These are phyloP conservation scores for Diceros bicornis DNA, from an alignment of 2,797 vertebrate species.

Conservation along the genomic window DNA sequence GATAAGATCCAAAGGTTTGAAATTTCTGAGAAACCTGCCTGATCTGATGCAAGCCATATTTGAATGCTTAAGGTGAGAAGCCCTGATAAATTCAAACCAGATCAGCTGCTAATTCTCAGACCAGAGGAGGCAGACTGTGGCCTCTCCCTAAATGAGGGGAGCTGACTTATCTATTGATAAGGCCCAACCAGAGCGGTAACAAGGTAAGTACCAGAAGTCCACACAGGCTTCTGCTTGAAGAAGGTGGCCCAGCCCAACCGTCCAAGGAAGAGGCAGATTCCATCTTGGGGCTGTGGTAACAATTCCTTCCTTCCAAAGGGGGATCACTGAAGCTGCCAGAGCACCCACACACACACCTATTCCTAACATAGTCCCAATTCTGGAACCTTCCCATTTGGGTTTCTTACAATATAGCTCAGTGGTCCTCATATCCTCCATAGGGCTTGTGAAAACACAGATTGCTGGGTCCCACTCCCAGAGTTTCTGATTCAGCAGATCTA, in stretches of 20 bases:
- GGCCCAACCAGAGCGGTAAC: neutral
- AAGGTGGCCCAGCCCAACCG: neutral
- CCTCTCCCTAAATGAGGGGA: neutral
- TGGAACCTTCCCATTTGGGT: neutral
- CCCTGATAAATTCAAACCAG: neutral
- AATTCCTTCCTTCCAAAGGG: neutral
- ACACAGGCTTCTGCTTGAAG: neutral
- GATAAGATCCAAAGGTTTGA: constrained; percentile 3
- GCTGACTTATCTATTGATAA: neutral
- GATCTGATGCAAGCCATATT: neutral
- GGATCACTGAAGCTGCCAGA: neutral
- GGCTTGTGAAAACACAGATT: neutral
- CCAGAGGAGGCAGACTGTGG: neutral
- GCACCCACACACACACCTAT: neutral
- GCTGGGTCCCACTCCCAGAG: neutral
- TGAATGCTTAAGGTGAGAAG: neutral
- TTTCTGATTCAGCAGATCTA: neutral
- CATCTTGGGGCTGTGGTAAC: neutral
- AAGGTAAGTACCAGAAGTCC: neutral
- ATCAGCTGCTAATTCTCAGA: neutral
- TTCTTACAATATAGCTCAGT: neutral
- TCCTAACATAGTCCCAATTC: neutral
- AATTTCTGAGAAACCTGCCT: constrained; percentile 41
- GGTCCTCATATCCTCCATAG: neutral
- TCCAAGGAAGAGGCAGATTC: neutral